Evolutionary conservation across 2,797 vertebrate genomes (phyloP).

Genomic region (Diplodus sargus): DNA sequence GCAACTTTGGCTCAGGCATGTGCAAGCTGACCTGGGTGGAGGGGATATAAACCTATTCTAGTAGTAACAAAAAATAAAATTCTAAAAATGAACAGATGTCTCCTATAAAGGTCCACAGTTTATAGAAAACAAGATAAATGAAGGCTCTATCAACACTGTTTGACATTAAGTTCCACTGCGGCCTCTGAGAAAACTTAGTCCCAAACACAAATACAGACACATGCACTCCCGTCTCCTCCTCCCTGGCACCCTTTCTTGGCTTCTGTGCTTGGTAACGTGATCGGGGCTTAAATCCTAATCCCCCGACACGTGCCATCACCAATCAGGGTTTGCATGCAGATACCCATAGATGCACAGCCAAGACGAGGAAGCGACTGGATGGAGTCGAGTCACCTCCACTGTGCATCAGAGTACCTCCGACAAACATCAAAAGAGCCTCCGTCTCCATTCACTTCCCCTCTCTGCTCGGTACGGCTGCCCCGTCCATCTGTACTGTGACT

Average conservation of each 20-base stretch:
- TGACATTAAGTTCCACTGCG: neutral
- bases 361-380: slow-evolving; percentile 35
- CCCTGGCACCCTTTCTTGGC: slow-evolving; percentile 32
- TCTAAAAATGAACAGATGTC: too few species aligned
- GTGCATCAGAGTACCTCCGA: slow-evolving; percentile 40
- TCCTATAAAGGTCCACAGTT: neutral
- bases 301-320: slow-evolving; percentile 64
- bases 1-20: too few species aligned
- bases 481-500: slow-evolving; percentile 28
- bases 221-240: slow-evolving; percentile 8
- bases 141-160: neutral
- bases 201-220: neutral
- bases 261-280: slow-evolving; percentile 64
- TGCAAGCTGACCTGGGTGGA: too few species aligned
- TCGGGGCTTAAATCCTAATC: slow-evolving; percentile 77
- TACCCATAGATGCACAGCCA: slow-evolving; percentile 43
- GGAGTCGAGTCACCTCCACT: slow-evolving; percentile 42
- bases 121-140: neutral
- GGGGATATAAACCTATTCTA: too few species aligned
- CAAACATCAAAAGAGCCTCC: slow-evolving; percentile 48
- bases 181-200: neutral
- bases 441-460: slow-evolving; percentile 36
- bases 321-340: slow-evolving; percentile 54
- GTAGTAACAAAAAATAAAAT: too few species aligned
- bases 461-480: neutral